A percentile compares a stretch with the other conserved stretches of the same genome.
Conservation (phyloP, 1,140 invertebrate species). For the Drosophila hydei region DNA sequence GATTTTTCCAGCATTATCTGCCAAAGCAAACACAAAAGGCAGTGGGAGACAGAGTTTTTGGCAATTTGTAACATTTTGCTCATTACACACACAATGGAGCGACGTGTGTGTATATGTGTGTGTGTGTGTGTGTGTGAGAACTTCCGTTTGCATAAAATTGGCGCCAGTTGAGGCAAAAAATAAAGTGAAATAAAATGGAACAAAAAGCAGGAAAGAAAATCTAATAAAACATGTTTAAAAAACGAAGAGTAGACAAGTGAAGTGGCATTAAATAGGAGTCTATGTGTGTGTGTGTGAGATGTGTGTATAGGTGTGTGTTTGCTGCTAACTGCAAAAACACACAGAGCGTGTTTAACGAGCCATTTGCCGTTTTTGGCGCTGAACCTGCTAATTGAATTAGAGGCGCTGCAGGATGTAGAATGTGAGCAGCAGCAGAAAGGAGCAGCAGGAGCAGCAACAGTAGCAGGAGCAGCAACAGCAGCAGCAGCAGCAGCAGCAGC, state of each 20-base stretch:
- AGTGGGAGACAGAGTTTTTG: conserved; percentile 48
- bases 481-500: conserved; percentile 16
- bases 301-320: neutral
- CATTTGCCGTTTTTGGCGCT: conserved; percentile 78
- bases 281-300: no score
- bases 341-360: conserved; percentile 79
- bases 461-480: conserved; percentile 20
- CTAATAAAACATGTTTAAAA: conserved; percentile 77
- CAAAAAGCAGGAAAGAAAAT: conserved; percentile 28
- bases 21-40: conserved; percentile 39
- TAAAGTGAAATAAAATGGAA: conserved; percentile 15
- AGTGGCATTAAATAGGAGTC: conserved; percentile 60
- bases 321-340: conserved; percentile 51
- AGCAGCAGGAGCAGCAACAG: conserved; percentile 32
- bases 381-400: conserved; percentile 81
- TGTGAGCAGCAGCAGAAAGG: conserved; percentile 15
- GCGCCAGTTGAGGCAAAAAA: conserved; percentile 58
- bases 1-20: conserved; percentile 70
- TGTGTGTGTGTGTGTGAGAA: conserved; percentile 29
- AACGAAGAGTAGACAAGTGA: conserved; percentile 58
- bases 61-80: conserved; percentile 78
- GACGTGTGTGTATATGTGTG: neutral
- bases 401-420: conserved; percentile 53
- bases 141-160: conserved; percentile 73
- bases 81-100: conserved; percentile 59